Evolutionary conservation across 1,140 invertebrate genomes (phyloP), one percentile per base, ranked within the genome.

Genomic region (Saccostrea echinata): DNA sequence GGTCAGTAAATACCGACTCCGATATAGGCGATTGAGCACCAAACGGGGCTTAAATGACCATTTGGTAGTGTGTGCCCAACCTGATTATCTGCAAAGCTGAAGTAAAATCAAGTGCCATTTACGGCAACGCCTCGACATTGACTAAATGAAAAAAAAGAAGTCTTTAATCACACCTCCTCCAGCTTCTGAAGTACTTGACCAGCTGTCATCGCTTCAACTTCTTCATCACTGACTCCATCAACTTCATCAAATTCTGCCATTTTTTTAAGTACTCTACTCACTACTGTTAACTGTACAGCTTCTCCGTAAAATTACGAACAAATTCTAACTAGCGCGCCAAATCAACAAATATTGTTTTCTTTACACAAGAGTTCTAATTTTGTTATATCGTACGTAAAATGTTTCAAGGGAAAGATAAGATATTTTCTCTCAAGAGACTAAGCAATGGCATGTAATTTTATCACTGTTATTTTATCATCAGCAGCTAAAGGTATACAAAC

Each of bases 171-270:
- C n/a, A 83, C 81, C 81, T 83, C 81, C n/a, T 83, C 81, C 9
- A 83, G 51, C 43, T 83, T 83, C 24, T 83, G 35, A 52, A 83
- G 51, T 52, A 83, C 81, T 83, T 83, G 33, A n/a, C 51, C 81
- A 12, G 81, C 81, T n/a, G 81, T 83, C 30, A 83, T 51, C 21
- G 81, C 81, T 83, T 83, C 81, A 43, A 83, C 81, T 83, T 83
- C 81, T 21, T 83, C 81, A 53, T 53, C 81, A 27, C 81, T 83
- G 16, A n/a, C 81, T 51, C 81, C 51, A 51, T 83, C 81, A 52
- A 83, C 21, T 24, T 83, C 81, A 21, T 83, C 81, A n/a, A 83
- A 24, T 6, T 83, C 81, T 51, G 81, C 35, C 81, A 83, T 83
- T 83, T n/a, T 83, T 11, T 4, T 3, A 33, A 0, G 24, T 76